Base-by-base conservation (phyloP, 2,113 vertebrate genomes). In the Larimichthys polyactis region DNA sequence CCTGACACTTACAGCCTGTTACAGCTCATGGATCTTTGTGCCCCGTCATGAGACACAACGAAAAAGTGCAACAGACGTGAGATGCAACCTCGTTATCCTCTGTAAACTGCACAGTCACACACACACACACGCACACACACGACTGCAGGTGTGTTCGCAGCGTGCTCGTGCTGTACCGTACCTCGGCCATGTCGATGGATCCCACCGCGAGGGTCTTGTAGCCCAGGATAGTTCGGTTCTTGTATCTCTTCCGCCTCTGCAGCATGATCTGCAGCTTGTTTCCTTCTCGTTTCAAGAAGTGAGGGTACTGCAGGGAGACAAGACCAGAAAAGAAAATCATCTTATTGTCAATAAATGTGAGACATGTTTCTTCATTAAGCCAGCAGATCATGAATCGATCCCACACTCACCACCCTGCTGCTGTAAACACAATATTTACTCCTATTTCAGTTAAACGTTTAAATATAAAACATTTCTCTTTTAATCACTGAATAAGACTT, bases 251-350 rank as follows among this genome's bases (percentile, higher is more conserved):
- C 29, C 98, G 93, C 71, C 98, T 94, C 80, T 99, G 98, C 60
- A 99, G 94, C 96, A 99, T 95, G 73, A 99, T 96, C 93, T 99
- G 98, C 52, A 99, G 96, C 87, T 97, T 97, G 94, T 99, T 99
- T 58, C 97, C 98, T 75, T 99, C 98, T 69, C 97, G 94, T 78
- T 99, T 99, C 87, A 99, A 80, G 93, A 98, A 99, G 91, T 99
- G 98, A 44, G 98, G 97, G 60, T 99, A 99, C 98, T 99, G 91
- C 0, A 11, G 24, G 10, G 10, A 51, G 16, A 75, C 8, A 4
- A 51, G 40, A 57, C 20, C n/a, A 43, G 11, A 32, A 1, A 5
- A 48, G 2, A 10, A 62, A 48, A 8, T 8, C 5, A 36, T 8
- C 36, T 36, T 1, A 36, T 1, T 7, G 6, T 36, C 32, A 36